Percentiles rank a stretch among this genome's conserved stretches.
phyloP scores from a whole-genome alignment of 2,797 vertebrate species.

The Myotis findleyi region DNA sequence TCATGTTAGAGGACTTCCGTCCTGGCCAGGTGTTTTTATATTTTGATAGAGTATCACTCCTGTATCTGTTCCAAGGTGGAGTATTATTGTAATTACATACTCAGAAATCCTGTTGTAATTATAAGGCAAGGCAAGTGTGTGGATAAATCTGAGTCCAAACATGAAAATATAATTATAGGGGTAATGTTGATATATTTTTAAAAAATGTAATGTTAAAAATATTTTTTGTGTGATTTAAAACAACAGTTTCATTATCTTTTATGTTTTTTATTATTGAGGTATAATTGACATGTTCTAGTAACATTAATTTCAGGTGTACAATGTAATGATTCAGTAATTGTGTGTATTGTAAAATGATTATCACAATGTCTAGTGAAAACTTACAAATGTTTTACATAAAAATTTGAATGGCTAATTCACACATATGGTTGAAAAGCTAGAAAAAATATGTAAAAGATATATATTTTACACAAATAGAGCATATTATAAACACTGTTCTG shows the following conservation, averaged over 20 bases:
- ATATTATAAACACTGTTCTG: background rate
- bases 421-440: background rate
- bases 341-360: background rate
- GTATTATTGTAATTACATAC: background rate
- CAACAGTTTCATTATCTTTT: background rate
- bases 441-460: background rate
- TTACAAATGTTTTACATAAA: conserved; percentile 17
- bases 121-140: background rate
- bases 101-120: conserved; percentile 16
- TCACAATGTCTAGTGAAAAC: background rate
- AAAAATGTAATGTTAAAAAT: background rate
- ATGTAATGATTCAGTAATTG: background rate
- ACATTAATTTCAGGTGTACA: background rate
- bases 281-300: background rate
- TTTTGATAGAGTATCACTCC: conserved; percentile 43
- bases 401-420: background rate
- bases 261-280: background rate
- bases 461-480: background rate
- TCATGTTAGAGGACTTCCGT: background rate
- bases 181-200: background rate
- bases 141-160: background rate
- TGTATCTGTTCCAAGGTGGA: background rate
- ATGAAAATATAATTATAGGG: background rate
- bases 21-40: conserved; percentile 36
- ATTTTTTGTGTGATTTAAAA: background rate